Evolutionary conservation across 2,113 vertebrate genomes (phyloP).

Genomic region (Shinisaurus crocodilurus): DNA sequence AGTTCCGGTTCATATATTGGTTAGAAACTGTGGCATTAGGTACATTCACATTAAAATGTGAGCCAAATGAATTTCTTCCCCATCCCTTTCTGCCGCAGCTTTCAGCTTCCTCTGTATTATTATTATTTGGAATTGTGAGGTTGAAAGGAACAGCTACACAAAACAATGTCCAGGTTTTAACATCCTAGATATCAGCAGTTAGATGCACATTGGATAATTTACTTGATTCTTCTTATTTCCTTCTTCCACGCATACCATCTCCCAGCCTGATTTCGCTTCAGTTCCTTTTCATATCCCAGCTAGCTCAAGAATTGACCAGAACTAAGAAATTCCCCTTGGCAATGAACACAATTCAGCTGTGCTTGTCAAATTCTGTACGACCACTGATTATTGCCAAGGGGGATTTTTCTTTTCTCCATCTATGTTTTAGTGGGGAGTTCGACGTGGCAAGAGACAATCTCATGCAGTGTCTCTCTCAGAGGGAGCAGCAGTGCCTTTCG

Average conservation of each 20-base stretch:
- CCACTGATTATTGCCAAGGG: slow-evolving; percentile 63
- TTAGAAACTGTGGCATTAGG: too few relatives aligned
- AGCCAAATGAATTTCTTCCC: too few relatives aligned
- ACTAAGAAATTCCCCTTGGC: slow-evolving; percentile 58
- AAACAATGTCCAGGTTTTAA: slow-evolving; percentile 40
- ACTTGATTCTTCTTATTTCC: background rate
- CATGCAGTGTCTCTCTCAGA: background rate
- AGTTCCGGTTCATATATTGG: too few relatives aligned
- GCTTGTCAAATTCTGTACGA: slow-evolving; percentile 68
- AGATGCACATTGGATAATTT: slow-evolving; percentile 55
- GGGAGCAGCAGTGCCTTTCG: background rate
- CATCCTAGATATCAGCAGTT: slow-evolving; percentile 54
- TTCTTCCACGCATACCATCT: background rate
- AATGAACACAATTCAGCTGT: slow-evolving; percentile 55
- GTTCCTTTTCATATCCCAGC: slow-evolving; percentile 59
- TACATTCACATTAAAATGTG: too few relatives aligned
- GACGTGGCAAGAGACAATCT: slow-evolving; percentile 46
- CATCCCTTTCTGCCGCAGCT: too few relatives aligned
- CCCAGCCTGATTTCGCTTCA: slow-evolving; percentile 52
- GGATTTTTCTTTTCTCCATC: slow-evolving; percentile 40
- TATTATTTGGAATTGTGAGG: background rate
- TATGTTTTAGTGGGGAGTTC: slow-evolving; percentile 56
- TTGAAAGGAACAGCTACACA: background rate
- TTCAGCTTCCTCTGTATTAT: too few relatives aligned
- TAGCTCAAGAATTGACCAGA: slow-evolving; percentile 68